Evolutionary conservation across 1,140 invertebrate genomes (phyloP), one percentile per base, ranked within the genome.

Genomic region (Solenopsis invicta): DNA sequence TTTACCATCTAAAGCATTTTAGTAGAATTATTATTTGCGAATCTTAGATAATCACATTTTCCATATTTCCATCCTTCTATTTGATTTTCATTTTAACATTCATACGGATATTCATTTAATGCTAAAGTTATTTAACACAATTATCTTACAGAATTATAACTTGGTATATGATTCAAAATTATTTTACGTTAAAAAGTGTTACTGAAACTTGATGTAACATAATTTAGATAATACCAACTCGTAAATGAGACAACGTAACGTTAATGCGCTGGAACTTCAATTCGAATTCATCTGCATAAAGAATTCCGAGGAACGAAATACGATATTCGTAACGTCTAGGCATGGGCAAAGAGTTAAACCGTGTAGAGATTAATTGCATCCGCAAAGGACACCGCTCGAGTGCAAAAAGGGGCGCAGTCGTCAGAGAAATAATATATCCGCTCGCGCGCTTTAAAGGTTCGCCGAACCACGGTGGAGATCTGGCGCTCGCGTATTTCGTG

Each of bases 361-460:
- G 48, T 21, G 29, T 41, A 16, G 18, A 37, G 64, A 81, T 81
- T 81, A 81, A 81, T 81, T 81, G 48, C 77, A 16, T 81, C 64
- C 64, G 77, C 64, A 56, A 81, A 81, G 21, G 64, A 80, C 77
- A 80, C 21, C 29, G 48, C 21, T 48, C 41, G n/a, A 4, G n/a
- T 10, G 45, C 50, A 81, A 81, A 81, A 81, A 76, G 75, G 37
- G 37, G 50, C 52, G 12, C 41, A 8, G 74, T 86, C 52, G 45
- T 50, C 52, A 50, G 67, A 89, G 84, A 89, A 86, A 89, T 89
- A 88, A 89, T 89, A 89, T 89, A 88, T 56, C 78, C 74, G 77
- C 61, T 50, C 56, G 50, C 56, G 50, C 29, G 75, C 80, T 82
- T 86, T 72, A 75, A 87, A 87, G 88, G 69, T 81, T 76, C 85